These are phyloP conservation scores for Strix aluco DNA, from an alignment of 2,113 vertebrate genomes.

Conservation along the genomic window DNA sequence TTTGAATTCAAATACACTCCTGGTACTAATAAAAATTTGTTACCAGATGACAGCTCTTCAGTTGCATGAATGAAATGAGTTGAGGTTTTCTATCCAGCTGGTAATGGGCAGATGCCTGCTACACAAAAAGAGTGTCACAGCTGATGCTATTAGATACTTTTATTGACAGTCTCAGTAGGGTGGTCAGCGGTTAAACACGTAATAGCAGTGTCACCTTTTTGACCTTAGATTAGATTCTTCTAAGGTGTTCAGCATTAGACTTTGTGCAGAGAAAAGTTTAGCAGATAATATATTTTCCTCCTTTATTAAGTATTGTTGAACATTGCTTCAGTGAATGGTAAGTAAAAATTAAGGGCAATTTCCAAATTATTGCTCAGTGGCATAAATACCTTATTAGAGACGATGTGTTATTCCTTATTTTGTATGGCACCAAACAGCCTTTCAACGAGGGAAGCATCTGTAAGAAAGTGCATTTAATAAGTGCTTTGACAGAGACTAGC, in stretches of 20 bases:
- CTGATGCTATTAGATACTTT: neutral
- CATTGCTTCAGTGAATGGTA: neutral
- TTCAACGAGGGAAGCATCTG: neutral
- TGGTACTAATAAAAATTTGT: slow-evolving; percentile 48
- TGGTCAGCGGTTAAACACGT: slow-evolving; percentile 5
- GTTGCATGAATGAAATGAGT: neutral
- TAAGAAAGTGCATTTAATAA: slow-evolving; percentile 39
- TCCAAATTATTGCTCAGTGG: neutral
- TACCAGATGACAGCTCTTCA: slow-evolving; percentile 40
- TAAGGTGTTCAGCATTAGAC: neutral
- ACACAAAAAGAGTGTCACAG: neutral
- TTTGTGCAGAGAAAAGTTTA: neutral
- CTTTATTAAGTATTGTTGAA: neutral
- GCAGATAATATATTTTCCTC: neutral
- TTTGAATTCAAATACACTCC: slow-evolving; percentile 45
- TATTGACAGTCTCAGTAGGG: neutral
- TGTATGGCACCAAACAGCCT: neutral
- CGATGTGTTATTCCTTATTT: neutral
- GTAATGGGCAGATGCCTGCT: slow-evolving; percentile 12
- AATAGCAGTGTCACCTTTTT: neutral
- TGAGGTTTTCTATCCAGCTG: slow-evolving; percentile 16
- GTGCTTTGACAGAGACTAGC: slow-evolving; percentile 32
- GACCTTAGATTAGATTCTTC: neutral
- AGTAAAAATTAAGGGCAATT: neutral
- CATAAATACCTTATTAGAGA: neutral